Percentiles rank a stretch among this genome's conserved stretches.
Evolutionary conservation across 2,113 vertebrate species (phyloP).

Genomic region (Macaca mulatta): DNA sequence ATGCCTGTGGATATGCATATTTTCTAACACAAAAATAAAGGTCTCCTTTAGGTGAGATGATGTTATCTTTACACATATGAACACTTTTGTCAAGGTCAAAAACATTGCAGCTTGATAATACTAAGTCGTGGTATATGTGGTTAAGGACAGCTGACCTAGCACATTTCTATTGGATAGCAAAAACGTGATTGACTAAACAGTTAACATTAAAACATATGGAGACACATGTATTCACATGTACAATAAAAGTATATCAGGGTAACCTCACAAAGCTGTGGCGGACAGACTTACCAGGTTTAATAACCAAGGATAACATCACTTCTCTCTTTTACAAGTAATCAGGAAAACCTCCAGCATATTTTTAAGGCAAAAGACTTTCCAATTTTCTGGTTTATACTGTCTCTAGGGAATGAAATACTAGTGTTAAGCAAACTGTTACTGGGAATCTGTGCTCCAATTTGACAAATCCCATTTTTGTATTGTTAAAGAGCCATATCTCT

Average conservation of each 20-base stretch:
- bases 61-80: neutral
- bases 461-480: neutral
- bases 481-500: neutral
- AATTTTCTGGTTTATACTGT: neutral
- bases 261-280: neutral
- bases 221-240: accelerated
- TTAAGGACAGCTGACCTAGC: neutral
- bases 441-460: neutral
- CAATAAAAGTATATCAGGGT: neutral
- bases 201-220: neutral
- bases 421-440: neutral
- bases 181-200: neutral
- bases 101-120: neutral
- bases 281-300: neutral
- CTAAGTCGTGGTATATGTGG: neutral
- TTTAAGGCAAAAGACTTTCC: neutral
- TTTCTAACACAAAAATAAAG: neutral
- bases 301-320: neutral
- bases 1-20: neutral
- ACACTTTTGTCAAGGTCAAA: neutral
- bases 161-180: neutral
- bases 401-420: neutral
- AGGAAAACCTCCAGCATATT: neutral
- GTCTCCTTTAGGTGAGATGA: neutral
- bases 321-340: neutral